phyloP scores from a whole-genome alignment of 2,113 vertebrate species.

The Fulica atra region DNA sequence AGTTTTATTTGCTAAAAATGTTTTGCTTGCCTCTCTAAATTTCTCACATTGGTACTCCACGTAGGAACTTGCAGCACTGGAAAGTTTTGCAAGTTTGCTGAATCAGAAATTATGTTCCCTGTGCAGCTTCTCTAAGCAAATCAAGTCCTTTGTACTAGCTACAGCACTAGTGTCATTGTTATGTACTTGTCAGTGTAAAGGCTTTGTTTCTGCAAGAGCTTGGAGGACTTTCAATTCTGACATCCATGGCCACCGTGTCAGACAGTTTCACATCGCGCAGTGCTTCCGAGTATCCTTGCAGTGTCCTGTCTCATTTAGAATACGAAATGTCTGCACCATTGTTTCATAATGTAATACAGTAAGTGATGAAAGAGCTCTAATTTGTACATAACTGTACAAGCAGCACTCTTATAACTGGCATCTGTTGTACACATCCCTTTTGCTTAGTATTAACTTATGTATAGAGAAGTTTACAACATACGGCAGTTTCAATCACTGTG shows the following conservation, averaged over 20 bases:
- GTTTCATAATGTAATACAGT: background rate
- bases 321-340: background rate
- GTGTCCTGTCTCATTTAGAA: background rate
- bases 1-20: background rate
- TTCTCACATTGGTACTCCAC: background rate
- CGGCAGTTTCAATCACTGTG: conserved; percentile 86
- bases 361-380: background rate
- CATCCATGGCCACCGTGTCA: background rate
- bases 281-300: background rate
- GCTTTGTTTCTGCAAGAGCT: background rate
- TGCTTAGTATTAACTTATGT: background rate
- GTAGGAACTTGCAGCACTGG: background rate
- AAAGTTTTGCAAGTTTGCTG: background rate
- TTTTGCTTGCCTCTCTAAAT: background rate
- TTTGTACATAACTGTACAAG: background rate
- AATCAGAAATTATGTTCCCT: background rate
- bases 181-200: background rate
- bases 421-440: background rate
- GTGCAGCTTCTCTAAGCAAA: background rate
- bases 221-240: background rate
- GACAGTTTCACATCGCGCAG: background rate
- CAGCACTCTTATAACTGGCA: background rate
- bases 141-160: background rate
- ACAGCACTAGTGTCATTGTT: background rate
- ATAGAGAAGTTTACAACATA: conserved; percentile 66